A percentile compares a stretch with the other conserved stretches of the same genome.
These are phyloP conservation scores for Ciconia stormi DNA, from an alignment of 2,113 vertebrate species.

Conservation along the genomic window DNA sequence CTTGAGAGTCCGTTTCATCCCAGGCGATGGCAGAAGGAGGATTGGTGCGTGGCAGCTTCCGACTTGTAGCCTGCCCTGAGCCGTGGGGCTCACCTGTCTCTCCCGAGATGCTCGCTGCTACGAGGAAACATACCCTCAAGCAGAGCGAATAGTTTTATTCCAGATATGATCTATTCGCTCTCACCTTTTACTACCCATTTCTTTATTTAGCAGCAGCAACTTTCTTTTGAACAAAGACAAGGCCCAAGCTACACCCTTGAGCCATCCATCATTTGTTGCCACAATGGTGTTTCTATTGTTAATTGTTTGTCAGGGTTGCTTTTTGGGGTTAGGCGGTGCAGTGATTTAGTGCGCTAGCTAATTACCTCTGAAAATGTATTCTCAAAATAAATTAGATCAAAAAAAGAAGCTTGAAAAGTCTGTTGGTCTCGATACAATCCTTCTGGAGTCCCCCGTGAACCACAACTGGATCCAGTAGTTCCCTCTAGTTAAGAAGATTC, in stretches of 20 bases:
- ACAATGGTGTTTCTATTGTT: slow-evolving; percentile 65
- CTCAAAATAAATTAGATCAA: neutral
- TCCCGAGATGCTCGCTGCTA: neutral
- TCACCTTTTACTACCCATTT: slow-evolving; percentile 37
- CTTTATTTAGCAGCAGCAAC: slow-evolving; percentile 68
- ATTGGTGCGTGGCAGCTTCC: neutral
- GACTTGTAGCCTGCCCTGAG: neutral
- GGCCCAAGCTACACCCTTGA: slow-evolving; percentile 48
- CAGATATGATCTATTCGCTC: slow-evolving; percentile 1
- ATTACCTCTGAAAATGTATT: slow-evolving; percentile 16
- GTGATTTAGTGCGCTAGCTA: neutral
- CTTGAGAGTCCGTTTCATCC: neutral
- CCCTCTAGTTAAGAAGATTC: neutral
- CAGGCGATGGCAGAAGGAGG: neutral
- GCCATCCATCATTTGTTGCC: slow-evolving; percentile 61
- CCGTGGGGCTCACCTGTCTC: neutral
- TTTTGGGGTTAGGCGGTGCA: slow-evolving; percentile 26
- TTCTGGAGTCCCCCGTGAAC: neutral
- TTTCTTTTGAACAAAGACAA: slow-evolving; percentile 64
- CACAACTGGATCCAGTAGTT: neutral
- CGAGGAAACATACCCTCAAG: neutral
- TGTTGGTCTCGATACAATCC: neutral
- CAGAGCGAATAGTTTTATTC: neutral
- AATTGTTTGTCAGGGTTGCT: slow-evolving; percentile 60
- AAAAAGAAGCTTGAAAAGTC: neutral